Conservation (phyloP, 2,888 invertebrate species). For the Nymphalis polychloros region DNA sequence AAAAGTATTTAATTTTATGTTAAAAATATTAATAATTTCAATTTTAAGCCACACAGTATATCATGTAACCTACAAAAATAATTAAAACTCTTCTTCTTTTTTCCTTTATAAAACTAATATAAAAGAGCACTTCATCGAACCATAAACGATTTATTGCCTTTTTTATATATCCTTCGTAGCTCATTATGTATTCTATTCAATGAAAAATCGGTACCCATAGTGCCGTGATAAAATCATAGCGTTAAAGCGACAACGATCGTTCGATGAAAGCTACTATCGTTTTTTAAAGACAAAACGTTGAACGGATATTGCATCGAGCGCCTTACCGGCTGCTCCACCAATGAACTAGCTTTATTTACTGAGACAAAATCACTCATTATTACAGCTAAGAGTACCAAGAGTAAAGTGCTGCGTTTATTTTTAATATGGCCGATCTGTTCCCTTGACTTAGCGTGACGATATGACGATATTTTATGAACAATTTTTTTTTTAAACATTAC, state of each 20-base stretch:
- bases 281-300: constrained; percentile 47
- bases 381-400: constrained; percentile 45
- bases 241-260: constrained; percentile 20
- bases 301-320: constrained; percentile 52
- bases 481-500: constrained; percentile 33
- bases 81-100: no score
- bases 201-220: not conserved
- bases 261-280: constrained; percentile 24
- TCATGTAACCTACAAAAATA: no score
- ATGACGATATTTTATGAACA: not conserved
- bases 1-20: not conserved
- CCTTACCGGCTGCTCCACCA: constrained; percentile 39
- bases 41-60: no score
- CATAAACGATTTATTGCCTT: no score
- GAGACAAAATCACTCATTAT: constrained; percentile 43
- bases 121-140: no score
- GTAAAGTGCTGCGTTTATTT: constrained; percentile 46
- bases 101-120: no score
- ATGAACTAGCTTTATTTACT: constrained; percentile 49
- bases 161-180: no score
- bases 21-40: not conserved
- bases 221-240: constrained; percentile 6
- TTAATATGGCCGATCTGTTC: constrained; percentile 47
- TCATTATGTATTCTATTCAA: not conserved
- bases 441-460: not conserved